Evolutionary conservation across 2,113 vertebrate species (phyloP), one percentile per base, ranked within the genome.

Genomic region (Mus spicilegus): DNA sequence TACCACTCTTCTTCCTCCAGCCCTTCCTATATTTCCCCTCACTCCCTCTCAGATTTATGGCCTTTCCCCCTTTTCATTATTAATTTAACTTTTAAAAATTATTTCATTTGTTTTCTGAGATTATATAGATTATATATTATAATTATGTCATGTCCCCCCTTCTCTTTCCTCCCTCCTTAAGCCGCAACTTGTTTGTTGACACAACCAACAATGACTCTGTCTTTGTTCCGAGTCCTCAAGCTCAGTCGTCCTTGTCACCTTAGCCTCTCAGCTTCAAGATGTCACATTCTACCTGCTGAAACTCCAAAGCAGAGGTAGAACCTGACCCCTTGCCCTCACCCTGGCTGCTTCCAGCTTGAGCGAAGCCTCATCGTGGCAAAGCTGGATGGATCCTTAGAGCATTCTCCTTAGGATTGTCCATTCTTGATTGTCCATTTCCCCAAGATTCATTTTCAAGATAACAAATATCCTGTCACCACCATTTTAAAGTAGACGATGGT

Each of bases 121-220:
- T 13, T 58, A n/a, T 49, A 49, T 49, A 49, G 5, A 49, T 49
- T 49, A 49, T 49, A 49, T n/a, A 20, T 17, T 30, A 33, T 51
- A 54, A n/a, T 72, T 72, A 42, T 42, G 9, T 22, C 33, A 56
- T 58, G 10, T 24, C 17, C 26, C 46, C 33, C 33, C 19, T 56
- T 56, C 51, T 51, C 77, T 33, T n/a, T n/a, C 51, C 5, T 56
- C 54, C 20, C 36, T 91, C 54, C 46, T 77, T 33, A 94, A 96
- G 56, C 81, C 72, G 95, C 89, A 91, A 86, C 70, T 76, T 90
- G 76, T 81, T 96, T 73, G 1, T 63, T 82, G 90, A 26, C 94
- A n/a, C n/a, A 91, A 42, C 36, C 90, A 86, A 75, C 42, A 87
- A n/a, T 5, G 87, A 90, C 46, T 77, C 73, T 19, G 54, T 84